phyloP scores from a whole-genome alignment of 2,888 invertebrate genomes.

The Archaeoteleia sp. region DNA sequence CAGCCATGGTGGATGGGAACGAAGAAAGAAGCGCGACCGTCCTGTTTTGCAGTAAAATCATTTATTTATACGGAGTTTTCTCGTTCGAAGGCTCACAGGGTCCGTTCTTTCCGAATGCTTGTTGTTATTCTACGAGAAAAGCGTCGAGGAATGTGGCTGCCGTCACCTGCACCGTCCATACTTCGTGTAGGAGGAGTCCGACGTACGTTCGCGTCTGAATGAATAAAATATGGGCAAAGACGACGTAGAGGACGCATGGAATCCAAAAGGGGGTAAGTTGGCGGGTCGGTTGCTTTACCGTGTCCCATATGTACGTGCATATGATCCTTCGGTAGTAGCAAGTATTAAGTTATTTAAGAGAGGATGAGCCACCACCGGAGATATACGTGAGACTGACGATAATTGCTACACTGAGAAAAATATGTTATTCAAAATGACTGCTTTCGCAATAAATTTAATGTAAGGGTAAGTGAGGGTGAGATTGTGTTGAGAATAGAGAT shows the following conservation, averaged over 20 bases:
- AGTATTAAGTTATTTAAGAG: conserved; percentile 4
- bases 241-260: conserved; percentile 3
- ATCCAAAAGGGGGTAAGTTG: conserved; percentile 2
- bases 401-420: too few relatives aligned
- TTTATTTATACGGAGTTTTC: conserved; percentile 19
- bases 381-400: neutral
- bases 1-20: too few relatives aligned
- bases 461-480: too few relatives aligned
- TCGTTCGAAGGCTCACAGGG: conserved; percentile 5
- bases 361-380: neutral
- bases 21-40: neutral
- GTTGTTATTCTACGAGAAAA: conserved; percentile 29
- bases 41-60: conserved; percentile 12
- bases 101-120: conserved; percentile 5
- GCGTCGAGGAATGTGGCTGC: conserved; percentile 13
- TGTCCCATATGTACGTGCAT: conserved; percentile 5
- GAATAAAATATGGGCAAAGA: conserved; percentile 24
- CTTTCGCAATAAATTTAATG: too few relatives aligned
- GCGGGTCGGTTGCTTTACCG: conserved; percentile 3
- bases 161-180: conserved; percentile 12
- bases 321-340: neutral
- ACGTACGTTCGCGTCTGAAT: conserved; percentile 14
- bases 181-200: neutral
- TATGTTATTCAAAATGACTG: too few relatives aligned
- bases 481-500: too few relatives aligned